Evolutionary conservation across 2,888 invertebrate species (phyloP).

Genomic region (Tiliacea citrago): DNA sequence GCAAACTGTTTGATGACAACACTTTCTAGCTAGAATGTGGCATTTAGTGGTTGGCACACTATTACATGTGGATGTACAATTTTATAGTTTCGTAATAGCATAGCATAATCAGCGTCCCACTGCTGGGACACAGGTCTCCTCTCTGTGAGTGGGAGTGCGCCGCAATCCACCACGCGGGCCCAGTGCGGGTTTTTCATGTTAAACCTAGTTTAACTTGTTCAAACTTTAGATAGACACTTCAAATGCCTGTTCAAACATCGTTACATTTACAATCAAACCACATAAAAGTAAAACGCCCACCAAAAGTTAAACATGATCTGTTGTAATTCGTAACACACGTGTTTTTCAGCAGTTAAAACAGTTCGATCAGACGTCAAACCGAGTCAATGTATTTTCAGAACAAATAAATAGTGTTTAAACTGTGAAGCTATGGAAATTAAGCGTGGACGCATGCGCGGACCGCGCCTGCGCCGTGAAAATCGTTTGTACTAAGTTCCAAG

Average conservation of each 20-base stretch:
- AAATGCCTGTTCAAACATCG: slow-evolving; percentile 58
- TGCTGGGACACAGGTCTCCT: too few species aligned
- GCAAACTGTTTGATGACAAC: neutral
- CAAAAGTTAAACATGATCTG: slow-evolving; percentile 66
- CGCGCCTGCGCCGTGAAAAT: slow-evolving; percentile 80
- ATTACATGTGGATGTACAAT: neutral
- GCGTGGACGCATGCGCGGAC: slow-evolving; percentile 64
- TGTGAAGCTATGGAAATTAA: slow-evolving; percentile 72
- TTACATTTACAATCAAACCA: slow-evolving; percentile 61
- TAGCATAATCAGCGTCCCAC: too few species aligned
- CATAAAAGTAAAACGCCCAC: slow-evolving; percentile 69
- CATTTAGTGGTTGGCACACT: neutral
- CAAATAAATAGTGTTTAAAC: slow-evolving; percentile 77
- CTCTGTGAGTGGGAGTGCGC: too few species aligned
- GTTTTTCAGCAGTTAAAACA: slow-evolving; percentile 83
- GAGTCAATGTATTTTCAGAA: slow-evolving; percentile 86
- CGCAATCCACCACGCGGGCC: too few species aligned
- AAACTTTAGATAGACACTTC: slow-evolving; percentile 57
- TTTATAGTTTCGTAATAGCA: neutral
- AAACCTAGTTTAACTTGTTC: slow-evolving; percentile 17
- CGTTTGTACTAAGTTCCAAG: slow-evolving; percentile 78
- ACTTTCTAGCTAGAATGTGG: neutral
- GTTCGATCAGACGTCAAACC: slow-evolving; percentile 82
- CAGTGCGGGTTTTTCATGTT: too few species aligned
- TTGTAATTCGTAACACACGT: slow-evolving; percentile 71